phyloP scores from a whole-genome alignment of 2,888 invertebrate genomes.

The Cryptus armator region DNA sequence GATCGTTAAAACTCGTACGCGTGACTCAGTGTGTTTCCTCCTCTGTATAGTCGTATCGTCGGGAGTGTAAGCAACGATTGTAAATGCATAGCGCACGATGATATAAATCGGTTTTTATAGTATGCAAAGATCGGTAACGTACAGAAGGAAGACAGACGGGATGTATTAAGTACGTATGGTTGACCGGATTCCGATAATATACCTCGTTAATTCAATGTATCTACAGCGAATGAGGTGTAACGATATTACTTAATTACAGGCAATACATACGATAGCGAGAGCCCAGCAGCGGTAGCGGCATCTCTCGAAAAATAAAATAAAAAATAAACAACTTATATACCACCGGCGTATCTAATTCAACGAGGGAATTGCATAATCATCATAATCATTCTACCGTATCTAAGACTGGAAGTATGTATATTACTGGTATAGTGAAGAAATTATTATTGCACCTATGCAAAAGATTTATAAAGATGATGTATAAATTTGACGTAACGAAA shows the following conservation, averaged over 20 bases:
- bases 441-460: background rate
- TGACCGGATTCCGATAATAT: constrained; percentile 7
- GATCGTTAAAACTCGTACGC: constrained; percentile 58
- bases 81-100: constrained; percentile 20
- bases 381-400: constrained; percentile 32
- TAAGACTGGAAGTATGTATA: background rate
- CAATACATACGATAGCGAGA: constrained; percentile 7
- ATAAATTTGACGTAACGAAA: constrained; percentile 21
- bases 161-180: background rate
- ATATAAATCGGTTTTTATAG: constrained; percentile 32
- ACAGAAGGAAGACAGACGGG: background rate
- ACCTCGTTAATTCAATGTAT: constrained; percentile 64
- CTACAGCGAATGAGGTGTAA: constrained; percentile 59
- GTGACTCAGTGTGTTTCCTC: constrained; percentile 48
- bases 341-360: constrained; percentile 48
- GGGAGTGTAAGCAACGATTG: constrained; percentile 16
- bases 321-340: constrained; percentile 8
- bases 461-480: background rate
- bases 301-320: background rate
- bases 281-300: background rate
- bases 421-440: background rate
- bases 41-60: background rate
- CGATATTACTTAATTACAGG: constrained; percentile 65
- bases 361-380: constrained; percentile 52
- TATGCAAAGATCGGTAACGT: constrained; percentile 12